phyloP scores from a whole-genome alignment of 2,113 vertebrate genomes.

The Chaetura pelagica region DNA sequence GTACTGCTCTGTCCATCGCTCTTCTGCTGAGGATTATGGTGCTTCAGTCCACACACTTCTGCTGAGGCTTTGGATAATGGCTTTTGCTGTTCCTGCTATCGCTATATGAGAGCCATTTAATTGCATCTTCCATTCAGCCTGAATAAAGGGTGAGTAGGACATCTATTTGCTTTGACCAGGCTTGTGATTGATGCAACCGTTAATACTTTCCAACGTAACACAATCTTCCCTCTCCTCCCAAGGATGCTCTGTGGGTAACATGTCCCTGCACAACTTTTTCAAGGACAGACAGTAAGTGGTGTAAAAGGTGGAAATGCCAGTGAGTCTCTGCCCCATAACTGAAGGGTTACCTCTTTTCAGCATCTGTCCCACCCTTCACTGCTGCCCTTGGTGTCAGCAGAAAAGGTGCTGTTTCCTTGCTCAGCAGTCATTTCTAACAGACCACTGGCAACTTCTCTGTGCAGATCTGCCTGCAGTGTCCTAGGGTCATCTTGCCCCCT shows the following conservation, averaged over 20 bases:
- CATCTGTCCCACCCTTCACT: background rate
- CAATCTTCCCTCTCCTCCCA: conserved; percentile 60
- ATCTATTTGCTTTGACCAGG: conserved; percentile 60
- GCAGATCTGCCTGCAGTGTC: conserved; percentile 1
- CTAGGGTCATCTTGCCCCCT: conserved; percentile 15
- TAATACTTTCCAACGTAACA: conserved; percentile 62
- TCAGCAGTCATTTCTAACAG: conserved; percentile 11
- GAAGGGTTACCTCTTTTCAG: background rate
- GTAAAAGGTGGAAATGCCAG: background rate
- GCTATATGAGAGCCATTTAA: conserved; percentile 41
- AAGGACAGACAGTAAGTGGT: conserved; percentile 36
- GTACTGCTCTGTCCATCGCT: background rate
- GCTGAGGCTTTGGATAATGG: background rate
- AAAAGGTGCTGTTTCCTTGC: conserved; percentile 37
- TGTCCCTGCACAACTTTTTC: conserved; percentile 35
- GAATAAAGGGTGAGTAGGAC: conserved; percentile 54
- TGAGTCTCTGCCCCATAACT: background rate
- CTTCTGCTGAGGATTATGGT: background rate
- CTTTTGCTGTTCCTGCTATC: conserved; percentile 1
- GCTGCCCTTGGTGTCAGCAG: conserved; percentile 24
- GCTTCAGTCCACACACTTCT: background rate
- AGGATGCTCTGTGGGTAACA: conserved; percentile 13
- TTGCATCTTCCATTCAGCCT: conserved; percentile 53
- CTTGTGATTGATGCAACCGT: conserved; percentile 61
- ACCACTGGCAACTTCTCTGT: background rate